phyloP scores from a whole-genome alignment of 2,888 invertebrate species.

The Liodrosophila aerea region DNA sequence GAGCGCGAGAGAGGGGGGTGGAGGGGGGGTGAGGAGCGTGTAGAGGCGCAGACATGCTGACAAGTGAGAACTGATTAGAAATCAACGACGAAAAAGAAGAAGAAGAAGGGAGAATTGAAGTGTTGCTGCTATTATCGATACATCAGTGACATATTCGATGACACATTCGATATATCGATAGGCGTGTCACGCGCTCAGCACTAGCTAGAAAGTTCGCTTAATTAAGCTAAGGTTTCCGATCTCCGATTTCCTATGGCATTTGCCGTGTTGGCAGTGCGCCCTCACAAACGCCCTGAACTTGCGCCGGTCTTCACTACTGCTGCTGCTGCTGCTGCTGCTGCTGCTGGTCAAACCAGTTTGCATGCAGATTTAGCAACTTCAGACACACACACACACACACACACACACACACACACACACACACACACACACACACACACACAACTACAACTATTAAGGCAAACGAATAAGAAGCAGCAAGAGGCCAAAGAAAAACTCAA shows the following conservation, averaged over 20 bases:
- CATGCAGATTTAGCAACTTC: constrained; percentile 49
- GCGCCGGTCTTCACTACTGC: constrained; percentile 10
- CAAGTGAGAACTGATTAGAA: background rate
- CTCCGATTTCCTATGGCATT: too few relatives aligned
- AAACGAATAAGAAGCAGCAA: background rate
- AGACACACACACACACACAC: too few relatives aligned
- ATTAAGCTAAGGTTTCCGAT: background rate
- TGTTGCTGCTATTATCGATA: too few relatives aligned
- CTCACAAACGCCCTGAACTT: constrained; percentile 44
- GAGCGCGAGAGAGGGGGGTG: background rate
- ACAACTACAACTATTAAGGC: constrained; percentile 2
- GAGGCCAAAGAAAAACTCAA: constrained; percentile 1
- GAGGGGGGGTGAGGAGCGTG: background rate
- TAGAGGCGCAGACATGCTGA: background rate
- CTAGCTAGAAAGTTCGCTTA: background rate
- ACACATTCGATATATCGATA: too few relatives aligned
- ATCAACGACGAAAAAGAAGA: background rate
- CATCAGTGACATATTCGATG: too few relatives aligned
- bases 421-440: constrained; percentile 23
- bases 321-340: background rate
- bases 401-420: too few relatives aligned
- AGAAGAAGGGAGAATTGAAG: constrained; percentile 10
- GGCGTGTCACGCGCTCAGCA: too few relatives aligned
- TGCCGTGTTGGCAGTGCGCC: too few relatives aligned
- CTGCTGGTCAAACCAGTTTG: constrained; percentile 70